Percentiles rank a stretch among this genome's conserved stretches.
Evolutionary conservation across 2,113 vertebrate species (phyloP).

Genomic region (Prolemur simus): DNA sequence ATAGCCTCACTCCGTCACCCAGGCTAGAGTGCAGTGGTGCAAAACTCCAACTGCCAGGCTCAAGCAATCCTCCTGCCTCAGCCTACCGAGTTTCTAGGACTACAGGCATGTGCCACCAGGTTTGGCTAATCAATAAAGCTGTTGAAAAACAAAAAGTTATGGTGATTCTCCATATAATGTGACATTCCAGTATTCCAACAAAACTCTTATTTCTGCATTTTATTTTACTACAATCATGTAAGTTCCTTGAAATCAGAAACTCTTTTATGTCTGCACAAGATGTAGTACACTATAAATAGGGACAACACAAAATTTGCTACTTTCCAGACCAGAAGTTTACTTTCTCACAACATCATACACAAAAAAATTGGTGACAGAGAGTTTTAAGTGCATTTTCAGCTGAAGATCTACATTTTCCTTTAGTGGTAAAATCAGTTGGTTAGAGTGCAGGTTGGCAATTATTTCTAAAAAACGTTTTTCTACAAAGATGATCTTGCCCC

Average conservation of each 20-base stretch:
- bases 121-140: no score
- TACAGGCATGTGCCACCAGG: background rate
- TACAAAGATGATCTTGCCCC: background rate
- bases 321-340: background rate
- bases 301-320: background rate
- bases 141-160: background rate
- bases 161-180: background rate
- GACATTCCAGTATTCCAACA: background rate
- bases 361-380: background rate
- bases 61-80: background rate
- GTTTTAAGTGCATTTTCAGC: background rate
- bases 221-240: background rate
- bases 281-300: background rate
- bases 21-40: no score
- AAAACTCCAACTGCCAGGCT: no score
- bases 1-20: no score
- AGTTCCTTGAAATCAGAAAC: background rate
- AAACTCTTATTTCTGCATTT: background rate
- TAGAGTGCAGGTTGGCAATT: conserved; percentile 8
- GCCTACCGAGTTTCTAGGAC: background rate
- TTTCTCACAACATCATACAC: background rate
- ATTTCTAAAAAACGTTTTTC: conserved; percentile 42
- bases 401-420: conserved; percentile 6
- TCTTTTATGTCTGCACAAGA: background rate
- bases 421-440: background rate